phyloP scores from a whole-genome alignment of 2,113 vertebrate genomes.

The Mohoua ochrocephala region DNA sequence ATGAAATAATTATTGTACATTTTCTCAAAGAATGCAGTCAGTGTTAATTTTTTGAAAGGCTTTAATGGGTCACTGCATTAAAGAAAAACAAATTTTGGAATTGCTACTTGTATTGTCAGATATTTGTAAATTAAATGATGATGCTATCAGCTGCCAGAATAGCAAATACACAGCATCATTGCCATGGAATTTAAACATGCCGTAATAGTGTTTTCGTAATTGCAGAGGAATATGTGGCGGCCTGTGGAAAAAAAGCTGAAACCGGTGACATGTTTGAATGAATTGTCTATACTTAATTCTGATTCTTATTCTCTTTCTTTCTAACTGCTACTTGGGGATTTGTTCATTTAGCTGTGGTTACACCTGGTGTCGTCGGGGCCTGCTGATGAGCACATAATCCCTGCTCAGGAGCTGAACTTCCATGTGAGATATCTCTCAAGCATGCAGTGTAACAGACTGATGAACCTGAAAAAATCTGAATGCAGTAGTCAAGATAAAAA shows the following conservation, averaged over 20 bases:
- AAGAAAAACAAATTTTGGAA: not conserved
- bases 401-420: not conserved
- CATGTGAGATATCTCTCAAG: not conserved
- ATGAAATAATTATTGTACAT: not conserved
- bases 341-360: not conserved
- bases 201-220: constrained; percentile 19
- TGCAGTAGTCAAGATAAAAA: not conserved
- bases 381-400: not conserved
- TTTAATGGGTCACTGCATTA: not conserved
- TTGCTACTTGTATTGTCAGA: not conserved
- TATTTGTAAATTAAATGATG: constrained; percentile 7
- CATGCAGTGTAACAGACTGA: not conserved
- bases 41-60: not conserved
- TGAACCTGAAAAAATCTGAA: not conserved
- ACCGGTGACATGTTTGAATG: not conserved
- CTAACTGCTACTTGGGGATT: not conserved
- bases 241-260: not conserved
- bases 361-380: not conserved
- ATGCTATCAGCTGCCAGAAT: not conserved
- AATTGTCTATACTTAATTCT: not conserved
- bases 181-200: not conserved
- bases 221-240: not conserved
- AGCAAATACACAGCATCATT: not conserved
- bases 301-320: not conserved
- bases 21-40: not conserved